A percentile compares a stretch with the other conserved stretches of the same genome.
Evolutionary conservation across 2,113 vertebrate genomes (phyloP).

Genomic region (Motacilla tschutschensis): DNA sequence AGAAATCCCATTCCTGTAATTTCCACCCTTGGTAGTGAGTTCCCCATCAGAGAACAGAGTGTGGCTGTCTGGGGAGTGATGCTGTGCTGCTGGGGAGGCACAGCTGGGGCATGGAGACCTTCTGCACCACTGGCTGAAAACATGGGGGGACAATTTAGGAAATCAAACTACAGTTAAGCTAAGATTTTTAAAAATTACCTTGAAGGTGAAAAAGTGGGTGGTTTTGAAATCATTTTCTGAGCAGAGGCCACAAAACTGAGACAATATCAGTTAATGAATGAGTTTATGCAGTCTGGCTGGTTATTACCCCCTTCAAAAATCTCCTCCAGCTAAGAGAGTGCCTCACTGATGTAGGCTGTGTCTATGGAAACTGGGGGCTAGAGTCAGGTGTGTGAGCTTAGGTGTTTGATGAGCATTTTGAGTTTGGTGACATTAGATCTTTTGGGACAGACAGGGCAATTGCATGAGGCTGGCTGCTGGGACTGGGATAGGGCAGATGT

Average conservation of each 20-base stretch:
- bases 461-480: neutral
- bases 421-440: neutral
- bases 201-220: neutral
- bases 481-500: neutral
- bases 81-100: neutral
- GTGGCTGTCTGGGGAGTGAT: neutral
- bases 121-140: neutral
- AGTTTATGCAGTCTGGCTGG: neutral
- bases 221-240: neutral
- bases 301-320: neutral
- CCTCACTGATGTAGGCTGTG: neutral
- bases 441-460: neutral
- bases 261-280: neutral
- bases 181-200: neutral
- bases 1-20: neutral
- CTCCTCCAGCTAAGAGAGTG: neutral
- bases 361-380: neutral
- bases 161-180: neutral
- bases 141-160: neutral
- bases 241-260: neutral
- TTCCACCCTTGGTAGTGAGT: neutral
- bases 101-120: neutral
- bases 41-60: accelerated
- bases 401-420: neutral
- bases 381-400: neutral